Percentiles rank a stretch among this genome's conserved stretches.
Conservation (phyloP, 2,113 vertebrate genomes). For the Nestor notabilis region DNA sequence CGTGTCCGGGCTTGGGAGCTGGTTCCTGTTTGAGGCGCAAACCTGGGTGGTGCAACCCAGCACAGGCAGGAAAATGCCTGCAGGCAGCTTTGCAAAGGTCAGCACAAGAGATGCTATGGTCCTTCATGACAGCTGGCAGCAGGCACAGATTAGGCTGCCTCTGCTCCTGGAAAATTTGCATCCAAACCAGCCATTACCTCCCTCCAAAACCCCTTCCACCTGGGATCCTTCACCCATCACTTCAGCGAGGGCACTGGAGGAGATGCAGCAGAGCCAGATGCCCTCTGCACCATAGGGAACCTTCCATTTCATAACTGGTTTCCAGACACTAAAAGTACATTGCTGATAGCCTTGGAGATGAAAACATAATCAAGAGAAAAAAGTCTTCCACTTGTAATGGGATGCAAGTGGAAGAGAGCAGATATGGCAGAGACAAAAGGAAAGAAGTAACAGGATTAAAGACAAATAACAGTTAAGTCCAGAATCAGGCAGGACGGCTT, state of each 20-base stretch:
- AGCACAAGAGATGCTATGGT: background rate
- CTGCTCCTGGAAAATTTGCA: background rate
- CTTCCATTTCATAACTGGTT: background rate
- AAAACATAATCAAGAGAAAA: background rate
- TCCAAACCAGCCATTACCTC: background rate
- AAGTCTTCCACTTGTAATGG: background rate
- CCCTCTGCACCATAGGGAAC: background rate
- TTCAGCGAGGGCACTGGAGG: background rate
- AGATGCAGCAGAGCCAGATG: background rate
- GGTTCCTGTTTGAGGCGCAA: background rate
- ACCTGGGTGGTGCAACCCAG: background rate
- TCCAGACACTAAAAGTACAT: background rate
- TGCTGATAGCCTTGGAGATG: accelerated
- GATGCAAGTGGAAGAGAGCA: background rate
- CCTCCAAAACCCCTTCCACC: background rate
- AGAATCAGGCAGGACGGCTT: background rate
- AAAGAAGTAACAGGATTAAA: background rate
- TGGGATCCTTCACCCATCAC: background rate
- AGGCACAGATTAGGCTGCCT: background rate
- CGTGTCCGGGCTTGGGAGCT: accelerated
- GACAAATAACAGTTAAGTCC: background rate
- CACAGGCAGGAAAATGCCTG: accelerated
- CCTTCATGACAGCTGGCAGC: background rate
- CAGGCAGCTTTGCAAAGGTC: background rate
- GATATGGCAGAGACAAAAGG: background rate